A percentile compares a stretch with the other conserved stretches of the same genome.
Conservation (phyloP, 2,888 invertebrate genomes). For the Drosophila robusta region DNA sequence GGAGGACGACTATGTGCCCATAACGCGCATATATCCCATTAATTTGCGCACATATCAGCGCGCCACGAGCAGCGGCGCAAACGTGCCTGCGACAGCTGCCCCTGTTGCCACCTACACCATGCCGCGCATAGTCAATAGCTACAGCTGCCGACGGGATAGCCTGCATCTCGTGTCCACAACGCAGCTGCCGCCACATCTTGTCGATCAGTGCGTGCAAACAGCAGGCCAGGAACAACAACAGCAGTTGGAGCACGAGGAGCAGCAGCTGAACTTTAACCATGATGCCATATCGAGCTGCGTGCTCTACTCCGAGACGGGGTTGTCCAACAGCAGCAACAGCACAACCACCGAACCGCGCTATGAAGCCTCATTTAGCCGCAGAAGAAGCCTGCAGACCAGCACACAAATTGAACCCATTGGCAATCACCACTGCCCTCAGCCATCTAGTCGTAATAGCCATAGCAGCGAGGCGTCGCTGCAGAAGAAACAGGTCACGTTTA, state of each 20-base stretch:
- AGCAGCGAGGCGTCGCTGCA: conserved; percentile 57
- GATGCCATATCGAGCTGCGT: conserved; percentile 37
- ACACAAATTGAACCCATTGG: conserved; percentile 24
- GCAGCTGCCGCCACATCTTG: conserved; percentile 56
- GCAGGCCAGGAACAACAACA: conserved; percentile 22
- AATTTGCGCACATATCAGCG: conserved; percentile 71
- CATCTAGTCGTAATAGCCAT: conserved; percentile 68
- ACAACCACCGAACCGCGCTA: conserved; percentile 22
- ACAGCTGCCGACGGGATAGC: conserved; percentile 71
- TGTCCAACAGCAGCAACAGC: conserved; percentile 10
- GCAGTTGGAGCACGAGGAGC: background rate
- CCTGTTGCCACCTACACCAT: conserved; percentile 42
- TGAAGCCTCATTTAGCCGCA: conserved; percentile 1
- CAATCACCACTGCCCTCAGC: conserved; percentile 60
- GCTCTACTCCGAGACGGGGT: conserved; percentile 16
- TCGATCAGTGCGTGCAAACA: conserved; percentile 70
- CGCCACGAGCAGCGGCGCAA: conserved; percentile 41
- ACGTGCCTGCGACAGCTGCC: conserved; percentile 3
- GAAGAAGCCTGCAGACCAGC: conserved; percentile 1
- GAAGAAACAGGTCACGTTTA: conserved; percentile 69
- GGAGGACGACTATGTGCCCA: conserved; percentile 58
- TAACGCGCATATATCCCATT: conserved; percentile 65
- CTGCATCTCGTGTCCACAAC: conserved; percentile 70
- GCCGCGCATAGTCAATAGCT: conserved; percentile 72
- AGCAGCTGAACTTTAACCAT: conserved; percentile 5